phyloP scores from a whole-genome alignment of 2,797 vertebrate genomes.

The Diplodus puntazzo region DNA sequence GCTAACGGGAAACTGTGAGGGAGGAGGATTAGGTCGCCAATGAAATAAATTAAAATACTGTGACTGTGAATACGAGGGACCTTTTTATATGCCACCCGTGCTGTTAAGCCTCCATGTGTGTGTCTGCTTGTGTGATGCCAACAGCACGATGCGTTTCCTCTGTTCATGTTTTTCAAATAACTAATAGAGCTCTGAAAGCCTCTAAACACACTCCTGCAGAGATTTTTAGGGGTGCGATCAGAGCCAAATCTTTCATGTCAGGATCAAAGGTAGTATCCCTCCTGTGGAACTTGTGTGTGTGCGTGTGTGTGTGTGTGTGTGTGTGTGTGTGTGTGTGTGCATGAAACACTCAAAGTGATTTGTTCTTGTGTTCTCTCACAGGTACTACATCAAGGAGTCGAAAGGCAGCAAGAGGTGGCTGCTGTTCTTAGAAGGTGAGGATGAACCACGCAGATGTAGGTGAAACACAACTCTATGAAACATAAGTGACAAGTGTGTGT shows the following conservation, averaged over 20 bases:
- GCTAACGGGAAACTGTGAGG: no score
- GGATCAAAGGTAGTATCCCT: constrained; percentile 67
- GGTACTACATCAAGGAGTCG: constrained; percentile 96
- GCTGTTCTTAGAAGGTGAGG: constrained; percentile 93
- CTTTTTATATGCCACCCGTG: constrained; percentile 29
- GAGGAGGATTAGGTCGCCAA: not conserved
- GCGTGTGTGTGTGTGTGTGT: constrained; percentile 1
- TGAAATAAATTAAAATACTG: not conserved
- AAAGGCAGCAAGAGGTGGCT: constrained; percentile 95
- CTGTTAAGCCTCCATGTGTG: constrained; percentile 11
- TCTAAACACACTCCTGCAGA: constrained; percentile 52
- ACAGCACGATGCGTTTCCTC: constrained; percentile 27
- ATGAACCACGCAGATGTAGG: not conserved
- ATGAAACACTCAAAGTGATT: constrained; percentile 18
- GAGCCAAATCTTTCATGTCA: constrained; percentile 70
- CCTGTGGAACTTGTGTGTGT: constrained; percentile 23
- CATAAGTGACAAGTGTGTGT: constrained; percentile 9
- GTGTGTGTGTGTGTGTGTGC: constrained; percentile 1
- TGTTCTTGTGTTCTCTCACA: constrained; percentile 63
- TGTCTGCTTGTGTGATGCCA: constrained; percentile 10
- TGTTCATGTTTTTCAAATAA: constrained; percentile 4
- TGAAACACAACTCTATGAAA: not conserved
- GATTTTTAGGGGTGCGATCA: constrained; percentile 36
- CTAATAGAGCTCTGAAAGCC: constrained; percentile 17
- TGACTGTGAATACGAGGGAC: not conserved